phyloP scores from a whole-genome alignment of 2,113 vertebrate genomes.

The Macroglossus sobrinus region DNA sequence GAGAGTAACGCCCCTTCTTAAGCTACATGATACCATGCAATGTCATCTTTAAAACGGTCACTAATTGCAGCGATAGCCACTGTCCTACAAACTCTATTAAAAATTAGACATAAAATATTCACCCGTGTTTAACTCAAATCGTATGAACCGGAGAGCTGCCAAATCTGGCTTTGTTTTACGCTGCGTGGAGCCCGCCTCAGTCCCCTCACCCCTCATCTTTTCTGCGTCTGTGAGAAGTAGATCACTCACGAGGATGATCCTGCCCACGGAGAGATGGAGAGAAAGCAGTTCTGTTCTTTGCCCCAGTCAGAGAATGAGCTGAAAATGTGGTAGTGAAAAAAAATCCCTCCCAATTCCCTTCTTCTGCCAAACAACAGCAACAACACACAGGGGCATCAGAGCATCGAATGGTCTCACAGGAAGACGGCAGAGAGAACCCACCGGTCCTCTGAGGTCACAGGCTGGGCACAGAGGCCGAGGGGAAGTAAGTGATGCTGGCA shows the following conservation, averaged over 20 bases:
- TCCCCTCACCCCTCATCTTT: constrained; percentile 28
- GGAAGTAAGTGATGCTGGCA: not conserved
- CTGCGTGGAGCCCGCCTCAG: not conserved
- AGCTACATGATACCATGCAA: not conserved
- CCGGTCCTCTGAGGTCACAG: not conserved
- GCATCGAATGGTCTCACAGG: not conserved
- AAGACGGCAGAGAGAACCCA: not conserved
- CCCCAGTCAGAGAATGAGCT: not conserved
- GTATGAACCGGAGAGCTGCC: constrained; percentile 23
- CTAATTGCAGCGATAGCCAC: not conserved
- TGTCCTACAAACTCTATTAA: not conserved
- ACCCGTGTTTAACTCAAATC: not conserved
- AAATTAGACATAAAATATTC: constrained; percentile 1
- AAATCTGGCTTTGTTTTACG: not conserved
- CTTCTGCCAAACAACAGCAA: not conserved
- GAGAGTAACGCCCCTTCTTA: not conserved
- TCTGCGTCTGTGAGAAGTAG: constrained; percentile 18
- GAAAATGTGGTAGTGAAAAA: constrained; percentile 5
- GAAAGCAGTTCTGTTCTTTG: not conserved
- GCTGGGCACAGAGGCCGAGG: not conserved
- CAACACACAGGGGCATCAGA: not conserved
- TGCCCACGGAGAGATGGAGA: not conserved
- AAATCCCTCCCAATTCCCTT: not conserved
- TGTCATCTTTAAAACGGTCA: not conserved
- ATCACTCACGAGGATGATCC: not conserved